Evolutionary conservation across 2,797 vertebrate genomes (phyloP), one percentile per base, ranked within the genome.

Genomic region (Sternarchorhynchus goeldii): DNA sequence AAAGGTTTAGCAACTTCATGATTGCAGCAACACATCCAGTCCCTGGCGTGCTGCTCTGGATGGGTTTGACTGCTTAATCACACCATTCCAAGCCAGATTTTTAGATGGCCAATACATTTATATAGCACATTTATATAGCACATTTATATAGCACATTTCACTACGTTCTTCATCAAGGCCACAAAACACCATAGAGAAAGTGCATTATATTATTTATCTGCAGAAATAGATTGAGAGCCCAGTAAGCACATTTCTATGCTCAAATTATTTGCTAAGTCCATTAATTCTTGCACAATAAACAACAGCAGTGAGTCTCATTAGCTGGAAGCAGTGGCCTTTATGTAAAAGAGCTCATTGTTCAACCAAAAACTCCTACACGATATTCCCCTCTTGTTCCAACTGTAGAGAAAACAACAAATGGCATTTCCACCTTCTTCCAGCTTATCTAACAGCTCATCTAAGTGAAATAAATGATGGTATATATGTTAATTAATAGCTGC

Each of bases 291-390:
- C 75, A 83, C 87, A 87, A 90, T 90, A 83, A 87, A 88, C 63
- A 31, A 75, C 73, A 75, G 34, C 81, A 87, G 85, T 81, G 86
- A 86, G 80, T 84, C 73, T 73, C 32, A 29, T 76, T 72, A 39
- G 76, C 82, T 82, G 68, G 50, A 83, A 88, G 86, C 77, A 72
- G 80, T 84, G 83, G 83, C 78, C 80, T 90, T 89, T 82, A 85
- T 83, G 86, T 89, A 84, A 89, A 91, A 89, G 84, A 88, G 67
- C 78, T 90, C 79, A 87, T 89, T 91, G 90, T 90, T 91, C 82
- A 67, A 79, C 75, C 77, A 79, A 88, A 87, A 77, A 68, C 83
- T 85, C 65, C 76, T 75, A 71, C 76, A 50, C 88, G 86, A 88
- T 68, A 72, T 63, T 56, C 32, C 67, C 39, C 20, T 79, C 66